phyloP scores from a whole-genome alignment of 1,140 invertebrate genomes.

The Venustaconcha ellipsiformis region DNA sequence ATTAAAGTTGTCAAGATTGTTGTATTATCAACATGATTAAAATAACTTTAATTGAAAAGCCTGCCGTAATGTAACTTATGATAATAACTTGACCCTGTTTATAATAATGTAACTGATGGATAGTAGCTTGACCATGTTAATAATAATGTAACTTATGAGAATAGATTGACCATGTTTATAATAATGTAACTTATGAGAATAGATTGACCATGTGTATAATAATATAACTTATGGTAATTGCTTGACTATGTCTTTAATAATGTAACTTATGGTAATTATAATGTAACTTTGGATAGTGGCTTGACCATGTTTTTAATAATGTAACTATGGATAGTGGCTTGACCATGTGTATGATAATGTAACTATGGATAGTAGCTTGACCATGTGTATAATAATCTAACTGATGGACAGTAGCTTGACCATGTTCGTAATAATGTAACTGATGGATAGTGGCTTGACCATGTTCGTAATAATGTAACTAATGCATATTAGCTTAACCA shows the following conservation, averaged over 20 bases:
- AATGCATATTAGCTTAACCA: neutral
- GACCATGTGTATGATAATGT: neutral
- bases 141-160: neutral
- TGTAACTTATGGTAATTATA: too few species aligned
- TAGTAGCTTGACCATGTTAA: neutral
- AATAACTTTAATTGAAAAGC: too few species aligned
- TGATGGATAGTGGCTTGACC: neutral
- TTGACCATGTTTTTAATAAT: too few species aligned
- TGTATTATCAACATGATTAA: too few species aligned
- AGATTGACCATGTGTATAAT: neutral
- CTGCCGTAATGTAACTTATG: neutral
- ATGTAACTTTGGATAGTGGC: too few species aligned
- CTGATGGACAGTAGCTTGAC: neutral
- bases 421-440: neutral
- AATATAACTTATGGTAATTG: neutral
- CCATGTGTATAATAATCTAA: neutral
- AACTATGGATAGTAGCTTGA: neutral
- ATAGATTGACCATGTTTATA: neutral
- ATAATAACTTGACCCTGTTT: neutral
- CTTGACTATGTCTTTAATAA: neutral
- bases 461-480: neutral
- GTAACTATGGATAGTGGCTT: too few species aligned
- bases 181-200: neutral
- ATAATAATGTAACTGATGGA: neutral
- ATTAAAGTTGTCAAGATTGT: too few species aligned